phyloP scores from a whole-genome alignment of 2,113 vertebrate genomes.

The Rana temporaria region DNA sequence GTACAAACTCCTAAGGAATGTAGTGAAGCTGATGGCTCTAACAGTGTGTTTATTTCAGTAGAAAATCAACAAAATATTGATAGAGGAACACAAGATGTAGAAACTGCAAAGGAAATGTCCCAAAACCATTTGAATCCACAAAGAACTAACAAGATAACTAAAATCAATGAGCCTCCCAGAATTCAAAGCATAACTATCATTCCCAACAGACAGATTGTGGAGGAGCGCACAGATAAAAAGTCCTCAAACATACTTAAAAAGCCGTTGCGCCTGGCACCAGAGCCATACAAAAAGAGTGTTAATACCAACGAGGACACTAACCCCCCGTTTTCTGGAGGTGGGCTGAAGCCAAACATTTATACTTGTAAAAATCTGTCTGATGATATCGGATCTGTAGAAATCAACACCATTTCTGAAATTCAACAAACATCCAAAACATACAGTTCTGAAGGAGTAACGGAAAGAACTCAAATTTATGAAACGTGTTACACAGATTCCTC shows the following conservation, averaged over 20 bases:
- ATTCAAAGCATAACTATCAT: neutral
- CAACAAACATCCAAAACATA: neutral
- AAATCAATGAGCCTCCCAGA: neutral
- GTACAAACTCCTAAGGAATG: neutral
- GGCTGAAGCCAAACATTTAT: neutral
- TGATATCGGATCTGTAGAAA: neutral
- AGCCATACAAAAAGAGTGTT: conserved; percentile 22
- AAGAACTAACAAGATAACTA: neutral
- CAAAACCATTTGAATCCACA: neutral
- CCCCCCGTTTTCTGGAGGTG: neutral
- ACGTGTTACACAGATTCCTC: conserved; percentile 75
- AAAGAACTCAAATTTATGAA: conserved; percentile 72
- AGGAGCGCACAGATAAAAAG: neutral
- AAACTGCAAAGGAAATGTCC: neutral
- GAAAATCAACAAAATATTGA: neutral
- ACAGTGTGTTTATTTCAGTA: neutral
- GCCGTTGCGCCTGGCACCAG: neutral
- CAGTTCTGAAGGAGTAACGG: conserved; percentile 48
- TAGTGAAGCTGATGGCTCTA: neutral
- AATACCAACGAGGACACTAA: neutral
- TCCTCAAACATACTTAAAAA: conserved; percentile 21
- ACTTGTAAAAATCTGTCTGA: neutral
- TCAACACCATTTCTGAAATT: neutral
- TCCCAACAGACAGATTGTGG: conserved; percentile 11
- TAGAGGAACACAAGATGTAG: neutral